These are phyloP conservation scores for Coelinius sp. DNA, from an alignment of 2,888 invertebrate genomes.

Conservation along the genomic window DNA sequence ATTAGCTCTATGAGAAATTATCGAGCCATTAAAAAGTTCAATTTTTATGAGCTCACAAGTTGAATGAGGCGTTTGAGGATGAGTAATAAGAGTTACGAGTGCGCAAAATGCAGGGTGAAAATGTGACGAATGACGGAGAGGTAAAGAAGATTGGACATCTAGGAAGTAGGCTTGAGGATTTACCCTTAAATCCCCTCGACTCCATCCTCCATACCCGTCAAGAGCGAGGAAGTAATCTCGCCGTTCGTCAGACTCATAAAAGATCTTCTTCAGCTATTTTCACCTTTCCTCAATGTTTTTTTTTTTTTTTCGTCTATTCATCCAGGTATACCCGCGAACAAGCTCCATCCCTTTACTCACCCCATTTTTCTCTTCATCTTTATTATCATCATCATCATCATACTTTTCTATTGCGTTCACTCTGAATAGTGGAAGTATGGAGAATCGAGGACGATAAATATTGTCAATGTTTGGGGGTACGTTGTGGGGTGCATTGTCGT, in stretches of 20 bases:
- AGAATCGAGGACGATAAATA: conserved; percentile 31
- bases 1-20: background rate
- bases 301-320: background rate
- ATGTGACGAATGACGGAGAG: conserved; percentile 8
- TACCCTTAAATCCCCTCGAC: conserved; percentile 16
- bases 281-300: background rate
- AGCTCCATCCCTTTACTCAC: background rate
- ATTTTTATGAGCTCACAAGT: conserved; percentile 15
- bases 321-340: background rate
- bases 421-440: background rate
- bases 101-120: background rate
- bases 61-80: background rate
- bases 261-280: conserved; percentile 27
- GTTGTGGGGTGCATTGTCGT: conserved; percentile 33
- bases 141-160: background rate
- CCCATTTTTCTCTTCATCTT: background rate
- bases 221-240: conserved; percentile 27
- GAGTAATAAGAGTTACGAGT: background rate
- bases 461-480: conserved; percentile 24
- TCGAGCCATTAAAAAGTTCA: background rate
- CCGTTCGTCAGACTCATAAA: conserved; percentile 23
- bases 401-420: background rate
- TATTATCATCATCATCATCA: background rate
- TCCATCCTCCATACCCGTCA: background rate
- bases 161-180: conserved; percentile 23